Base-by-base conservation (phyloP, 1,140 invertebrate genomes). In the Dysdera silvatica region DNA sequence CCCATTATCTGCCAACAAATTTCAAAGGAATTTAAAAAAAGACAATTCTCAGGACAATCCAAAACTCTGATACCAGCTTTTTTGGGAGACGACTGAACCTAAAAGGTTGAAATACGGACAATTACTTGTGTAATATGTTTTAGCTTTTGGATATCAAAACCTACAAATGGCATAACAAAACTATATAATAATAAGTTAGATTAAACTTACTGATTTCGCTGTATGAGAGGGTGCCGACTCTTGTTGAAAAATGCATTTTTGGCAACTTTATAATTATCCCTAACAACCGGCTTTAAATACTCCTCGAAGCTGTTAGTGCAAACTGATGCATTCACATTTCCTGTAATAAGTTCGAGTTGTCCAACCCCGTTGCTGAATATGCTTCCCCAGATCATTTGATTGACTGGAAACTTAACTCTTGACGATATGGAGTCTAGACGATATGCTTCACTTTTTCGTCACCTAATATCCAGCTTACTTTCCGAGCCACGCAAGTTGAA, bases 31-130 rank as follows among this genome's bases (percentile, higher is more conserved):
- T 56, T 56, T 31, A 45, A 20, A 57, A 31, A 40, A 29, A 41
- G 26, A 28, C 24, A 4, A 18, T 57, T 47, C 41, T 26, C n/a
- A 33, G 41, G 1, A 28, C 29, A 57, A 14, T 47, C 26, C 4
- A 45, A 47, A 57, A 45, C n/a, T 47, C 31, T 45, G 35, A 57
- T 57, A 29, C 49, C 49, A 32, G 4, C n/a, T 52, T 29, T 52
- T 31, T 2, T 32, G 7, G 18, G 28, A 52, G 31, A 52, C 16
- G 5, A 2, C 49, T 32, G 28, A 28, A 52, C 28, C 29, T 32
- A 26, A 28, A 4, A 18, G 5, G 7, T 2, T 23, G 24, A 52
- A 52, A 32, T 52, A 32, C 1, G 8, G 14, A 2, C 16, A 52
- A 52, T 32, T 31, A 12, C 10, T 32, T 52, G 18, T 2, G 12